Base-by-base conservation (phyloP, 2,888 invertebrate species). In the Parapristionchus giblindavisi region DNA sequence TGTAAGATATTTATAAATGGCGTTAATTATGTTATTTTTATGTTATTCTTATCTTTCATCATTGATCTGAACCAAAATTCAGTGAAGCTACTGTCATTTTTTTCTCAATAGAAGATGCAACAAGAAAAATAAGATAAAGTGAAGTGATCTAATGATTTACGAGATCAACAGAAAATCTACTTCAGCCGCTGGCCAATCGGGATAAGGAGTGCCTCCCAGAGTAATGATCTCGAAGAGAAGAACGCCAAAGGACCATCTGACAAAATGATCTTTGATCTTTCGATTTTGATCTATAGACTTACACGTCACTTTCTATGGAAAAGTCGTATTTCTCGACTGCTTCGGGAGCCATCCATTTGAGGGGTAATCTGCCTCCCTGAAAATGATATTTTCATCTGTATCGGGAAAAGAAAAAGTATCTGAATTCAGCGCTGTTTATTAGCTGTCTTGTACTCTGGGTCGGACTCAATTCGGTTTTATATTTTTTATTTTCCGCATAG, bases 271-370 rank as follows among this genome's bases (percentile, higher is more conserved):
- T 43, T 8, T 43, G 48, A 43, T 8, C 48, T 8, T 17, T 43
- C 48, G 48, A 17, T 14, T 14, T 56, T 14, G n/a, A 24, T 17
- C 56, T 56, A 6, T 14, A 56, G 24, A 14, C 63, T 14, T 48
- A 68, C 68, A 68, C 68, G 36, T 68, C 68, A 36, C 68, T 68
- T 5, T 34, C 34, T 3, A 52, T 68, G 6, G 68, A 68, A 17
- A 68, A 68, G 8, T 68, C 68, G 52, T 68, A 68, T 5, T 38
- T 34, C 36, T 68, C 52, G 21, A 68, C 52, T 0, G 68, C 68
- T 27, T 68, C 68, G 3, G 68, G 68, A 3, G 68, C 34, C 68
- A 68, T 68, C 68, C 68, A 68, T 27, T 68, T 68, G 27, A 68
- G 68, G 5, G 68, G 52, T 21, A 68, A 32, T 2, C 68, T 51